phyloP scores from a whole-genome alignment of 2,888 invertebrate species.

The Sicus ferrugineus region DNA sequence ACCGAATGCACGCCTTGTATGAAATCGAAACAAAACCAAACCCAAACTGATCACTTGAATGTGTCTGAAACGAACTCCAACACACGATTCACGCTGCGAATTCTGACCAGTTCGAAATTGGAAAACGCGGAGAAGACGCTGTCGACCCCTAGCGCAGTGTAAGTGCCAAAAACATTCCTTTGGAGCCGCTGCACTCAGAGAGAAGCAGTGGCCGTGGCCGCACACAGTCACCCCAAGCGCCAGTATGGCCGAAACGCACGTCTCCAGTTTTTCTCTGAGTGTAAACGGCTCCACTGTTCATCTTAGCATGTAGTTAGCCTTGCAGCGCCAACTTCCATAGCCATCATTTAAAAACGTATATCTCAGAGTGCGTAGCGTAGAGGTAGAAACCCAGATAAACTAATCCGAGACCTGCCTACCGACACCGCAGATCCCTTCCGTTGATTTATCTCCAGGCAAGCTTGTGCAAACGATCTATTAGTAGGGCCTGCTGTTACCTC shows the following conservation, averaged over 20 bases:
- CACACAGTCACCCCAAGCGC: background rate
- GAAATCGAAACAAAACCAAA: conserved; percentile 5
- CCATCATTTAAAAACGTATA: background rate
- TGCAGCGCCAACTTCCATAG: background rate
- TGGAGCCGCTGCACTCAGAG: conserved; percentile 33
- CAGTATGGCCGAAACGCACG: background rate
- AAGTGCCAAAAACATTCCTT: conserved; percentile 46
- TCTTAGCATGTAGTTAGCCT: conserved; percentile 17
- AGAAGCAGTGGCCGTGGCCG: conserved; percentile 7
- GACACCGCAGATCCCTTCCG: too few relatives aligned
- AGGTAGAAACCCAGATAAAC: background rate
- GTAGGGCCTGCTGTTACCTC: too few relatives aligned
- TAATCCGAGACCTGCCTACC: too few relatives aligned
- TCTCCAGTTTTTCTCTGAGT: conserved; percentile 27
- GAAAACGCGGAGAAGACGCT: conserved; percentile 54
- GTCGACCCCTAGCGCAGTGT: conserved; percentile 54
- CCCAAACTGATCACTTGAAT: background rate
- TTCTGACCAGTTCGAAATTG: conserved; percentile 52
- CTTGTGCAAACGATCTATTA: too few relatives aligned
- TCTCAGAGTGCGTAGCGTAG: background rate
- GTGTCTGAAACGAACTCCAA: conserved; percentile 6
- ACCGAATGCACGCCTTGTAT: conserved; percentile 23
- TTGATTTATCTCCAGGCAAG: too few relatives aligned
- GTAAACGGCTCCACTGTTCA: conserved; percentile 9
- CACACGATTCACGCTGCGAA: conserved; percentile 23